Percentiles rank a stretch among this genome's conserved stretches.
These are phyloP conservation scores for Homarus gammarus DNA, from an alignment of 2,888 invertebrate species.

Conservation along the genomic window DNA sequence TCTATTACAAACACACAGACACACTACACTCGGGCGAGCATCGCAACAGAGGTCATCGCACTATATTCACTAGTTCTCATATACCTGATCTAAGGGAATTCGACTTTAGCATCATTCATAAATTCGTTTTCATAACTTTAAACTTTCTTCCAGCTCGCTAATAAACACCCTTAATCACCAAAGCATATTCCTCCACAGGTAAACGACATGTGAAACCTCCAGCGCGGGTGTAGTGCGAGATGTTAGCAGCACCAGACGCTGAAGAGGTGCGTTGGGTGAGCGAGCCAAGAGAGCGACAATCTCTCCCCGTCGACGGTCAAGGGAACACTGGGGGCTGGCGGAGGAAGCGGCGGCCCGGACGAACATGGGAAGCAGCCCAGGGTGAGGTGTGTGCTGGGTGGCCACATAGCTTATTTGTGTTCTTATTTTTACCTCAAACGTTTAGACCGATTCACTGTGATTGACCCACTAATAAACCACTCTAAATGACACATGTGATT, in stretches of 20 bases:
- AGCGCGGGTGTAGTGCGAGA: constrained; percentile 12
- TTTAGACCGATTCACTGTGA: neutral
- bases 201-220: neutral
- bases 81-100: neutral
- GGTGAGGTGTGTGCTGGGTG: constrained; percentile 15
- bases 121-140: neutral
- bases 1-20: neutral
- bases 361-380: constrained; percentile 56
- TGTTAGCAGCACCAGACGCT: constrained; percentile 20
- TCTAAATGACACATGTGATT: neutral
- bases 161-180: neutral
- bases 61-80: constrained; percentile 16
- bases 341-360: constrained; percentile 45
- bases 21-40: constrained; percentile 7
- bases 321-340: constrained; percentile 52
- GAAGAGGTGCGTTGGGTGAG: constrained; percentile 7
- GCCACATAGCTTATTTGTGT: constrained; percentile 42
- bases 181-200: constrained; percentile 20
- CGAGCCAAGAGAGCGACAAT: constrained; percentile 31
- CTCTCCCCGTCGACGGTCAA: constrained; percentile 46
- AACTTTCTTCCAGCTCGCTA: constrained; percentile 5
- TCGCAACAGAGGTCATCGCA: constrained; percentile 32
- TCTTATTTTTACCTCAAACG: constrained; percentile 1
- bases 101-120: constrained; percentile 8
- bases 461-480: neutral